phyloP scores from a whole-genome alignment of 1,140 invertebrate genomes.

The Trichoplusia ni region DNA sequence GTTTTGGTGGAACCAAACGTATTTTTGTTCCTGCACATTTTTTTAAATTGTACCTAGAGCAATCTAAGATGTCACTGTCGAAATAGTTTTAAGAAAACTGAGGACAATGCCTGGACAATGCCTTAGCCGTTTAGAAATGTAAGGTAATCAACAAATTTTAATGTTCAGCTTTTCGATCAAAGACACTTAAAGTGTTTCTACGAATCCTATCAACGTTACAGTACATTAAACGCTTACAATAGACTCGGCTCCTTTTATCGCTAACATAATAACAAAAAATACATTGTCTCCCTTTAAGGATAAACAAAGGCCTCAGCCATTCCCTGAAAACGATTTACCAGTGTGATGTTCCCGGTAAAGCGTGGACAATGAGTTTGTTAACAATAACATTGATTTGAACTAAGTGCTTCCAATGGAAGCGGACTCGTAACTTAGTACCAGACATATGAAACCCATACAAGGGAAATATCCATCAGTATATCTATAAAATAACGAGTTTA shows the following conservation, averaged over 20 bases:
- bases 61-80: too few species aligned
- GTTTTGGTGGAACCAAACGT: too few species aligned
- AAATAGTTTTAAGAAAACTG: too few species aligned
- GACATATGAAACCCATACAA: too few species aligned
- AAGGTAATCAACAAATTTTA: neutral
- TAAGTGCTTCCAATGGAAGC: slow-evolving; percentile 7
- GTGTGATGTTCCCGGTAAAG: slow-evolving; percentile 57
- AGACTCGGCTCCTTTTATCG: slow-evolving; percentile 46
- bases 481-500: too few species aligned
- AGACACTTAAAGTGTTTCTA: slow-evolving; percentile 9
- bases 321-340: slow-evolving; percentile 61
- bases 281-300: slow-evolving; percentile 58
- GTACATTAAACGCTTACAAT: slow-evolving; percentile 53
- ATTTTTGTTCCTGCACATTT: too few species aligned
- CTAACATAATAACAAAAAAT: slow-evolving; percentile 56
- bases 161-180: slow-evolving; percentile 1
- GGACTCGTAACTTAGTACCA: too few species aligned
- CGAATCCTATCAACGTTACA: slow-evolving; percentile 42
- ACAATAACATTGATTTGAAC: slow-evolving; percentile 35
- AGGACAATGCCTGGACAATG: too few species aligned
- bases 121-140: neutral
- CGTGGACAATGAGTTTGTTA: slow-evolving; percentile 66
- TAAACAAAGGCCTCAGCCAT: slow-evolving; percentile 56
- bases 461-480: too few species aligned
- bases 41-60: too few species aligned